Evolutionary conservation across 2,797 vertebrate genomes (phyloP), one percentile per base, ranked within the genome.

Genomic region (Enoplosus armatus): DNA sequence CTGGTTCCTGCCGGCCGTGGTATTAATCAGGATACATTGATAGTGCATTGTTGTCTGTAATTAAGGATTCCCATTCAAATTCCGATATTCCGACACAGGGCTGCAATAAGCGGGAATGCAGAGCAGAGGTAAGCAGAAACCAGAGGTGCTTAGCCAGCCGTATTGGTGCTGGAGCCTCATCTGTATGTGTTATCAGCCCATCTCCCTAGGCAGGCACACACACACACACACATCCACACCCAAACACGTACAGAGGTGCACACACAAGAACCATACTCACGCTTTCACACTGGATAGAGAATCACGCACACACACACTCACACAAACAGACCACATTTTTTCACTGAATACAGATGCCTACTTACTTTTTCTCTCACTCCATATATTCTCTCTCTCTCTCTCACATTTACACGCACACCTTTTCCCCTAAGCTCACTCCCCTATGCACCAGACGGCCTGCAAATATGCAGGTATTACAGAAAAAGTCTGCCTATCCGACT

Each of bases 91-190:
- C 50, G 55, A 86, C 77, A 62, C 65, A 63, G 73, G 47, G 53
- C 72, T 88, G 76, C 78, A 83, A 82, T 83, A 85, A 85, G 80
- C 3, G 37, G 78, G 75, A 79, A 89, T 69, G 56, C 80, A 65
- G 68, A 90, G 94, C 93, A 84, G 67, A 91, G 91, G 90, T 94
- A 94, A 95, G 95, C 94, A 95, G 89, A 95, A 95, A 94, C 59
- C 68, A 93, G 92, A 94, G 94, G 84, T 93, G 95, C 95, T 95
- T 95, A 95, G 93, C 92, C 91, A 94, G 95, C 92, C 91, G 58
- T 92, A 95, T 94, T 89, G 86, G 88, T 90, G 86, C 90, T 84
- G 81, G 82, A 91, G 87, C 79, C 93, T 95, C 95, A 95, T 95
- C 93, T 94, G 91, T 95, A 94, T 91, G 90, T 94, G 94, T 94